A percentile compares a stretch with the other conserved stretches of the same genome.
phyloP scores from a whole-genome alignment of 2,888 invertebrate species.

The Belgica antarctica region DNA sequence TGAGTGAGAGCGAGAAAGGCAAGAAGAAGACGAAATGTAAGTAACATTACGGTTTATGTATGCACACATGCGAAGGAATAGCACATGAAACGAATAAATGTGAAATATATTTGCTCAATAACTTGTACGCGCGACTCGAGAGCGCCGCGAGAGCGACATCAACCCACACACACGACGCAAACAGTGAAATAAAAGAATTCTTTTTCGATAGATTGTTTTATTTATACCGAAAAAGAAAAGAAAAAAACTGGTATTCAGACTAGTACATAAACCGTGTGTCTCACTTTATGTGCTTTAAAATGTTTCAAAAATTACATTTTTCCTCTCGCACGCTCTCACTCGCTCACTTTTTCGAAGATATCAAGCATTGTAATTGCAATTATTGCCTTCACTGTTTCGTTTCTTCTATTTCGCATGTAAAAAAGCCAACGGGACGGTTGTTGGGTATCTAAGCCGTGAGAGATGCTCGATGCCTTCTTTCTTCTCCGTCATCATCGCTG shows the following conservation, averaged over 20 bases:
- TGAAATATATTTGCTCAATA: constrained; percentile 8
- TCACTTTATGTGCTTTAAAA: constrained; percentile 11
- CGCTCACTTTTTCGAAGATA: constrained; percentile 32
- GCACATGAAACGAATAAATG: constrained; percentile 26
- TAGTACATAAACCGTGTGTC: constrained; percentile 35
- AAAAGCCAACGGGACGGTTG: neutral
- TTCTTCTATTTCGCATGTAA: constrained; percentile 26
- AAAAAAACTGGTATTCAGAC: constrained; percentile 33
- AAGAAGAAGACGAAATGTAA: constrained; percentile 27
- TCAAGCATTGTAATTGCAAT: constrained; percentile 27
- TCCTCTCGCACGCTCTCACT: neutral
- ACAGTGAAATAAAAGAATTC: constrained; percentile 31
- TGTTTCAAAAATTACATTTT: constrained; percentile 1
- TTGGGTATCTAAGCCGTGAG: constrained; percentile 12
- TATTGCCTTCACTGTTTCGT: constrained; percentile 5
- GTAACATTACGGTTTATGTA: constrained; percentile 39
- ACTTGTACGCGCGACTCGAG: neutral
- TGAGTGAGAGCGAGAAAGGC: constrained; percentile 2
- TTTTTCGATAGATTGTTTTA: constrained; percentile 42
- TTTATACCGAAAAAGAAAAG: constrained; percentile 33
- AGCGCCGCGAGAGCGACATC: neutral
- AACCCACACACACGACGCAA: neutral
- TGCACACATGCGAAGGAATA: constrained; percentile 25
- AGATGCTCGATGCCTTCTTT: neutral
- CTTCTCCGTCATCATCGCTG: too few relatives aligned